Evolutionary conservation across 2,797 vertebrate genomes (phyloP).

Genomic region (Pangasius sanitwongsei): DNA sequence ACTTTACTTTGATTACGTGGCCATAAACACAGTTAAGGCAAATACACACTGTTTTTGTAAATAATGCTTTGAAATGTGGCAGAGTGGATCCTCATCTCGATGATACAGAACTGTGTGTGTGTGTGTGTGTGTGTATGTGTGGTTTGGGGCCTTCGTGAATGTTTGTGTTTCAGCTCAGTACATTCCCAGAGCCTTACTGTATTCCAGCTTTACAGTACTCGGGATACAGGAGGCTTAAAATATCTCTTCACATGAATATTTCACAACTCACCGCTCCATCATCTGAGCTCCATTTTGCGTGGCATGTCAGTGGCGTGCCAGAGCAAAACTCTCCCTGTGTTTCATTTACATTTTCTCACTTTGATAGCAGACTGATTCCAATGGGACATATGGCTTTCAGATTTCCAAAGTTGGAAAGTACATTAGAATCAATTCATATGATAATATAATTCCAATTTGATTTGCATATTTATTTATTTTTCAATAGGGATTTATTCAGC

Average conservation of each 20-base stretch:
- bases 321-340: not conserved
- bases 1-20: not conserved
- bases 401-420: not conserved
- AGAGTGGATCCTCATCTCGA: not conserved
- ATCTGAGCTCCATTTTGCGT: not conserved
- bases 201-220: not conserved
- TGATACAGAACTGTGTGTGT: too few relatives aligned
- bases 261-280: constrained; percentile 22
- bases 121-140: not conserved
- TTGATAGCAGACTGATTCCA: not conserved
- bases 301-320: too few relatives aligned
- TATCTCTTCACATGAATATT: constrained; percentile 57
- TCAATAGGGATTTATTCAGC: not conserved
- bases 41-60: not conserved
- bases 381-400: not conserved
- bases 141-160: too few relatives aligned
- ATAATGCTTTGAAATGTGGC: not conserved
- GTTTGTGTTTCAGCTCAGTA: not conserved
- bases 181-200: not conserved
- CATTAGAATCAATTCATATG: not conserved
- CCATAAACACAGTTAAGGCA: not conserved
- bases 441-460: not conserved
- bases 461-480: not conserved
- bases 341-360: not conserved
- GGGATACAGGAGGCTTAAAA: constrained; percentile 12